Evolutionary conservation across 2,113 vertebrate species (phyloP), one percentile per base, ranked within the genome.

Genomic region (Chaetodon trifascialis): DNA sequence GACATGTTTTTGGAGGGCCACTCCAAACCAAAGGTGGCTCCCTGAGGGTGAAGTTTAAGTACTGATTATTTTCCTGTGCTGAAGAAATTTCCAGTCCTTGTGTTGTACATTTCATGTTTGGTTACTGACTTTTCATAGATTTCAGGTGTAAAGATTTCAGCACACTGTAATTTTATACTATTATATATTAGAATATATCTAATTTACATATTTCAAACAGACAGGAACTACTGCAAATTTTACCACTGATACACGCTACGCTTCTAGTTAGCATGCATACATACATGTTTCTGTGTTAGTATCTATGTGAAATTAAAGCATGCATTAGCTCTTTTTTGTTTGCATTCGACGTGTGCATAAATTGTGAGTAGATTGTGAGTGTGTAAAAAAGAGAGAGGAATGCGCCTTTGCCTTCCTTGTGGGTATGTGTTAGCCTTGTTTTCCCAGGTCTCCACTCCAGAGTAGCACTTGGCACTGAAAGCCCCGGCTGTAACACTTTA

Each of bases 401-500:
- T 68, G 72, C 82, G 42, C 7, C 38, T 56, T 62, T 46, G 62
- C 19, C 8, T 62, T 47, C 73, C 19, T 77, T 68, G 79, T 79
- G 66, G 19, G 56, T 40, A 73, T 77, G 77, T 84, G 77, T 23
- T 21, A 77, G 79, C 46, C 75, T 79, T 34, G 42, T 89, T 92
- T 90, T 90, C 88, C 87, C 91, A 91, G 90, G 77, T 92, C 87
- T 89, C 56, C 49, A 66, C 77, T 83, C 76, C 79, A 72, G 83
- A 89, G 91, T 85, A 87, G 88, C 79, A 83, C 85, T 92, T 92
- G 89, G 90, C 83, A n/a, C 58, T 58, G 19, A 80, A 75, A 82
- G 44, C 55, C 42, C 17, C 23, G 83, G 84, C 92, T 89, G 80
- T 90, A 91, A 92, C 82, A 89, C 84, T 94, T 94, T 94, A 93